Percentiles rank a stretch among this genome's conserved stretches.
Evolutionary conservation across 2,797 vertebrate genomes (phyloP).

Genomic region (Mionectes olivaceus): DNA sequence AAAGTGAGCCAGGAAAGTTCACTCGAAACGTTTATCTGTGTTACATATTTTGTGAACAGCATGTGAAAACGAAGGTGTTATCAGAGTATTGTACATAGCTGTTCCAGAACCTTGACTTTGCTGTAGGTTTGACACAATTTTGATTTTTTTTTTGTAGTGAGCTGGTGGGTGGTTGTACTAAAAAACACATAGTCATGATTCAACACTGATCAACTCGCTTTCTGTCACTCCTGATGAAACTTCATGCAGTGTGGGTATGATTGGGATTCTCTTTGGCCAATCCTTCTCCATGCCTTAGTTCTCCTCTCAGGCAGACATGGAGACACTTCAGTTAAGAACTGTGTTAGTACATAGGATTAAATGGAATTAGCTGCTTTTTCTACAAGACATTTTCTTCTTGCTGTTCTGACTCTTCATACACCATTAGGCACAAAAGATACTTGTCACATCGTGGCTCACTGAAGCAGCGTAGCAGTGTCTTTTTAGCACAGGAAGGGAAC

Average conservation of each 20-base stretch:
- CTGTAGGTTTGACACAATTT: not conserved
- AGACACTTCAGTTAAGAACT: not conserved
- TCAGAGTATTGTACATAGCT: not conserved
- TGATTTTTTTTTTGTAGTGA: not conserved
- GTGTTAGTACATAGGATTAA: not conserved
- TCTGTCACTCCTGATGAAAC: not conserved
- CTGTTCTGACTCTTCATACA: not conserved
- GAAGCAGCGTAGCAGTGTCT: not conserved
- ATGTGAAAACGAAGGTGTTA: not conserved
- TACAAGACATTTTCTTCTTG: not conserved
- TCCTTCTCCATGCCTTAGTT: not conserved
- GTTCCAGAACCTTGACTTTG: not conserved
- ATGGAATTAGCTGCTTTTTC: not conserved
- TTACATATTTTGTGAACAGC: rapidly evolving
- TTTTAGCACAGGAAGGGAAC: not conserved
- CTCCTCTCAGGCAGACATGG: not conserved
- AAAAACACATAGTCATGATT: not conserved
- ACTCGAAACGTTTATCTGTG: rapidly evolving
- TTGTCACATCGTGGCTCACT: not conserved
- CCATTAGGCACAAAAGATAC: not conserved
- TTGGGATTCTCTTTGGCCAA: not conserved
- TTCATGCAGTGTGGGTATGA: not conserved
- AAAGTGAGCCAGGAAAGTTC: not conserved
- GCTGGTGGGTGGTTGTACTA: not conserved
- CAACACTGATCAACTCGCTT: not conserved